Conservation (phyloP, 2,113 vertebrate genomes). For the Spheniscus mendiculus region DNA sequence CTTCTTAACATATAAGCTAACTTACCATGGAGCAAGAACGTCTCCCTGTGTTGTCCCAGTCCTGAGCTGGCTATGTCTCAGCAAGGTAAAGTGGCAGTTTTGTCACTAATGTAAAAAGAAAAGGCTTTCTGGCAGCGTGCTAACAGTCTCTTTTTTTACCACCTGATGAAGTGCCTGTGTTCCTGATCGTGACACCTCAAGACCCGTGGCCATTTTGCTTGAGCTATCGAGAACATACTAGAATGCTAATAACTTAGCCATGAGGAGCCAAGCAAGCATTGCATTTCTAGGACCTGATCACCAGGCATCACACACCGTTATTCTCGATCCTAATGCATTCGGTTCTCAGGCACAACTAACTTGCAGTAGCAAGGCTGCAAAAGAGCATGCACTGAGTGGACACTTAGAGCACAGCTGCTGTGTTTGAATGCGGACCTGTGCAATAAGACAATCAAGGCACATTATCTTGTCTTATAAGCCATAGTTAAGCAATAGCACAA, state of each 20-base stretch:
- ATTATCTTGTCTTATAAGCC: background rate
- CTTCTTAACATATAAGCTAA: background rate
- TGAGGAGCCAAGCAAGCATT: background rate
- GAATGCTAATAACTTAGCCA: background rate
- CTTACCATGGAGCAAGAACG: background rate
- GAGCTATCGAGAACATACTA: background rate
- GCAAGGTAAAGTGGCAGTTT: background rate
- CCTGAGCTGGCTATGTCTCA: background rate
- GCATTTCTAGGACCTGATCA: too few relatives aligned
- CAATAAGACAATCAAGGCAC: background rate
- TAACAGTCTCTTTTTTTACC: background rate
- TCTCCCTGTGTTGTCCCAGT: background rate
- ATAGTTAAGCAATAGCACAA: background rate
- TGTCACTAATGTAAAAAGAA: background rate
- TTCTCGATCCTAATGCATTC: accelerated
- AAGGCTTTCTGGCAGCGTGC: background rate
- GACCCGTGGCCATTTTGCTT: background rate
- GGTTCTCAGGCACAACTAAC: background rate
- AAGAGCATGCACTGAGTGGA: background rate
- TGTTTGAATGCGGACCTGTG: accelerated
- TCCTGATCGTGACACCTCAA: background rate
- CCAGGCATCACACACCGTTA: background rate
- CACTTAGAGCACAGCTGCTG: background rate
- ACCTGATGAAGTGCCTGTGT: background rate
- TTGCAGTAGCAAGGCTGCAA: background rate